These are phyloP conservation scores for Zygogramma bicolorata DNA, from an alignment of 2,888 invertebrate genomes.

Conservation along the genomic window DNA sequence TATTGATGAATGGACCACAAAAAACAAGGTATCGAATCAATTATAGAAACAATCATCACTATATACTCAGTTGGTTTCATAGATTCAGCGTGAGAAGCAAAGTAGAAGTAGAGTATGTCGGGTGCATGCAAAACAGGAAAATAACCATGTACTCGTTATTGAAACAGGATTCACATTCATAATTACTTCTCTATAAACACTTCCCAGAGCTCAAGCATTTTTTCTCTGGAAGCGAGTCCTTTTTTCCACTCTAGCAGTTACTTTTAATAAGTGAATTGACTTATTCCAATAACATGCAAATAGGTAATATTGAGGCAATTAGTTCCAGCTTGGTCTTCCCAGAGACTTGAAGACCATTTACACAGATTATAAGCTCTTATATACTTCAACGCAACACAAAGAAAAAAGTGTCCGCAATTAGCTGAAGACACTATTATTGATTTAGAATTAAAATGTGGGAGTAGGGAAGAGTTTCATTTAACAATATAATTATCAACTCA, in stretches of 20 bases:
- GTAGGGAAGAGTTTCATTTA: too few relatives aligned
- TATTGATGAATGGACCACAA: neutral
- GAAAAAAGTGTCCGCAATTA: too few relatives aligned
- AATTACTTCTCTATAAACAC: neutral
- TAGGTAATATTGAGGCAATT: neutral
- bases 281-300: neutral
- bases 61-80: neutral
- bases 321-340: neutral
- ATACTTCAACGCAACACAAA: too few relatives aligned
- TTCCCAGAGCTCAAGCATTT: neutral
- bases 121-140: neutral
- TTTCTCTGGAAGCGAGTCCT: neutral
- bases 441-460: too few relatives aligned
- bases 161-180: neutral
- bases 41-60: neutral
- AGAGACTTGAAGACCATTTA: neutral
- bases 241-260: neutral
- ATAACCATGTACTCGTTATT: neutral
- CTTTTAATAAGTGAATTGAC: neutral
- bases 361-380: too few relatives aligned
- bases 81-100: too few relatives aligned
- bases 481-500: too few relatives aligned
- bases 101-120: neutral
- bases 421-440: too few relatives aligned
- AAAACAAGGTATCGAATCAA: neutral